Percentiles rank a stretch among this genome's conserved stretches.
These are phyloP conservation scores for Eilema griseolum DNA, from an alignment of 2,888 invertebrate species.

Conservation along the genomic window DNA sequence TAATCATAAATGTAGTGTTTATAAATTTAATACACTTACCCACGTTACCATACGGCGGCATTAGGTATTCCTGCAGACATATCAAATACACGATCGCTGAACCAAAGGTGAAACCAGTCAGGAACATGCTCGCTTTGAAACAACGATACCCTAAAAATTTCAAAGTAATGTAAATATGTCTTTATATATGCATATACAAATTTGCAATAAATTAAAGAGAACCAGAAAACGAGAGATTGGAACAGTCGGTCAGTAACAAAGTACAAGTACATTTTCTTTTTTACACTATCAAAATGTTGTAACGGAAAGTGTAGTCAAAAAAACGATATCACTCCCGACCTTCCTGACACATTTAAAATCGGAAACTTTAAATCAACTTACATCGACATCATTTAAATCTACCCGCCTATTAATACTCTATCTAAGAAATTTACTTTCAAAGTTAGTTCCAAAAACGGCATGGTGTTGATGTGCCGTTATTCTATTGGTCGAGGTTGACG, in stretches of 20 bases:
- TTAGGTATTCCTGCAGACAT: constrained; percentile 92
- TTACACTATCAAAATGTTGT: not conserved
- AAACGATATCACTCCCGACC: not conserved
- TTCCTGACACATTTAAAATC: not conserved
- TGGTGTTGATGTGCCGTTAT: too few species aligned
- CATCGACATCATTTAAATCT: not conserved
- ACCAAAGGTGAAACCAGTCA: constrained; percentile 95
- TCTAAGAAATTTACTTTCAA: too few species aligned
- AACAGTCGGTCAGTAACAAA: too few species aligned
- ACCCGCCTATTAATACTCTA: too few species aligned
- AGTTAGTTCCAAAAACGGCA: too few species aligned
- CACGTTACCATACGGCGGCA: constrained; percentile 92
- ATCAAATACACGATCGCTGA: constrained; percentile 93
- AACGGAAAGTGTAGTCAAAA: not conserved
- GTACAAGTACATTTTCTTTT: not conserved
- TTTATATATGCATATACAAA: not conserved
- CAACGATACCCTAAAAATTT: constrained; percentile 92
- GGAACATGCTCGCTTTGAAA: constrained; percentile 95
- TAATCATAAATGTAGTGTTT: not conserved
- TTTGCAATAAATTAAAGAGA: too few species aligned
- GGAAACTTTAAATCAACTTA: not conserved
- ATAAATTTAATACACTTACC: constrained; percentile 75
- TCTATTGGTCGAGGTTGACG: too few species aligned
- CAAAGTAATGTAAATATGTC: not conserved
- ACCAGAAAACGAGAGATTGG: too few species aligned